Evolutionary conservation across 2,888 invertebrate genomes (phyloP).

Genomic region (Eupithecia exiguata): DNA sequence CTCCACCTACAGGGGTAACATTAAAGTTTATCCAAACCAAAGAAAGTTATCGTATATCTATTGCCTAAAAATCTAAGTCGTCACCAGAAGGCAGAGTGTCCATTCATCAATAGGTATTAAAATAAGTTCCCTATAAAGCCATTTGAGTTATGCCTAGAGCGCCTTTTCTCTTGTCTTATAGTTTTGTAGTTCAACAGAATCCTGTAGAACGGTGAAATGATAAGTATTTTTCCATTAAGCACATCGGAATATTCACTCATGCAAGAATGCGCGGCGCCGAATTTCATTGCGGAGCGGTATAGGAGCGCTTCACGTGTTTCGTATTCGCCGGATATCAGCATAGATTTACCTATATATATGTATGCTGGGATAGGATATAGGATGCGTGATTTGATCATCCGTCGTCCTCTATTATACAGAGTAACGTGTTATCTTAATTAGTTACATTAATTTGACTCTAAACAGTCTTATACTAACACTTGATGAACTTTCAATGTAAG

Average conservation of each 20-base stretch:
- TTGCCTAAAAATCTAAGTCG: no score
- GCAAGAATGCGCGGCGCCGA: constrained; percentile 50
- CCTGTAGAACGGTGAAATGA: constrained; percentile 9
- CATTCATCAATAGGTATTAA: no score
- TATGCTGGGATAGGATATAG: neutral
- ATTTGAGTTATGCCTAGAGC: neutral
- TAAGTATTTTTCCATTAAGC: constrained; percentile 34
- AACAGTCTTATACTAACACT: no score
- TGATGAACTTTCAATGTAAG: neutral
- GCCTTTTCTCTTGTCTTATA: neutral
- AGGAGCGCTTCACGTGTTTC: neutral
- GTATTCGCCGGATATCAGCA: constrained; percentile 31
- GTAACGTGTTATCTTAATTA: neutral
- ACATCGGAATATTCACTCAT: constrained; percentile 40
- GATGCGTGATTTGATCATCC: neutral
- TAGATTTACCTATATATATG: neutral
- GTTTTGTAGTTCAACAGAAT: neutral
- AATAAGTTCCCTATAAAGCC: no score
- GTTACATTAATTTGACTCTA: no score
- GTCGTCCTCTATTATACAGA: neutral
- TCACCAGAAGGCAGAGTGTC: no score
- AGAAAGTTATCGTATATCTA: no score
- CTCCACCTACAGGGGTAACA: no score
- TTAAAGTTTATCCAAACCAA: no score
- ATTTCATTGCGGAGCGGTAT: constrained; percentile 29